phyloP scores from a whole-genome alignment of 1,140 invertebrate genomes.

The Euschistus heros region DNA sequence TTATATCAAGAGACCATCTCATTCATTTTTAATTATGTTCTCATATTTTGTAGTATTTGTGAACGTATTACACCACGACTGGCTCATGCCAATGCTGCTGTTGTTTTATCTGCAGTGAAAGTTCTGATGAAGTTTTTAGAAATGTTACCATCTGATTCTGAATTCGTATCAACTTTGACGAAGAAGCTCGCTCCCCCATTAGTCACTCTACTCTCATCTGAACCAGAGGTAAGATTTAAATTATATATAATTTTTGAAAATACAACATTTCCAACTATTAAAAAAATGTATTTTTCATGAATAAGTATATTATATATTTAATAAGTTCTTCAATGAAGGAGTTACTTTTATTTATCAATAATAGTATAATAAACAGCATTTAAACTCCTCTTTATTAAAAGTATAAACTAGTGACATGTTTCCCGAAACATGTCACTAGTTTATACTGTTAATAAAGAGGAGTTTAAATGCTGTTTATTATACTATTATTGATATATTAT shows the following conservation, averaged over 20 bases:
- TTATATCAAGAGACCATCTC: no score
- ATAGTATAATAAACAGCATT: no score
- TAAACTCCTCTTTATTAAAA: no score
- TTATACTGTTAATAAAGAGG: no score
- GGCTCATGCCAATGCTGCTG: slow-evolving; percentile 98
- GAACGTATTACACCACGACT: slow-evolving; percentile 95
- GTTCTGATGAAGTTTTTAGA: slow-evolving; percentile 97
- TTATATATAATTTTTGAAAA: neutral
- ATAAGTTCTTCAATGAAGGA: neutral
- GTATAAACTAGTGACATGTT: no score
- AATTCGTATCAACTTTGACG: slow-evolving; percentile 87
- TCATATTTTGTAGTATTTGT: slow-evolving; percentile 61
- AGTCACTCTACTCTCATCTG: slow-evolving; percentile 93
- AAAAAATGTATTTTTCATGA: neutral
- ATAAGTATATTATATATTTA: neutral
- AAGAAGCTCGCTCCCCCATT: slow-evolving; percentile 98
- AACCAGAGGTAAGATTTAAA: slow-evolving; percentile 64
- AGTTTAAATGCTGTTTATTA: no score
- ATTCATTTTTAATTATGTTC: no score
- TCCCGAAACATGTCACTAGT: no score
- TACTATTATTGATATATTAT: no score
- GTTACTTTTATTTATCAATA: neutral
- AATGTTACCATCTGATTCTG: slow-evolving; percentile 83
- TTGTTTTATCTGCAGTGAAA: slow-evolving; percentile 98
- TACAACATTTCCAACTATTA: neutral